Conservation (phyloP, 2,113 vertebrate genomes). For the Ctenodactylus gundi region DNA sequence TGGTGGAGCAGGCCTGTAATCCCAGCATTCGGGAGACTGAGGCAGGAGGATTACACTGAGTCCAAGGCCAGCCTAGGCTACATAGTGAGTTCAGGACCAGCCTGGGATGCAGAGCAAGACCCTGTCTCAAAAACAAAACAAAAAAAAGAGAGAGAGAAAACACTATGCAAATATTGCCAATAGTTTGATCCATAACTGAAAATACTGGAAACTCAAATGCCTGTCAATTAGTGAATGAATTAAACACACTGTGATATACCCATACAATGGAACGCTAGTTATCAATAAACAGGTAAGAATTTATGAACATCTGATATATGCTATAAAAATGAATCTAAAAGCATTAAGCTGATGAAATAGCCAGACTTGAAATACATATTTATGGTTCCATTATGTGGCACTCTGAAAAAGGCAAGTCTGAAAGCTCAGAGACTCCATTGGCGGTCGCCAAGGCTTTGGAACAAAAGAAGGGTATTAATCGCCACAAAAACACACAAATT, state of each 20-base stretch:
- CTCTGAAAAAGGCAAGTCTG: conserved; percentile 11
- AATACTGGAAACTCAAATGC: neutral
- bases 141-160: no score
- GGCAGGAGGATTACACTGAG: no score
- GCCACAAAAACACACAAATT: neutral
- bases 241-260: neutral
- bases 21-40: no score
- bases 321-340: neutral
- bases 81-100: no score
- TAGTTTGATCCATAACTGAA: neutral
- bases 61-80: no score
- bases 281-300: neutral
- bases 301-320: neutral
- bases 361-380: neutral
- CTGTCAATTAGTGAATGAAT: neutral
- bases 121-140: no score
- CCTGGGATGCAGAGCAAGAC: no score
- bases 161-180: neutral
- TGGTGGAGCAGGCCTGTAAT: no score
- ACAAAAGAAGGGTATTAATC: neutral
- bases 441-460: neutral
- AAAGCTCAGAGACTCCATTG: neutral
- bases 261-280: neutral
- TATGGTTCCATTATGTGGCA: neutral
- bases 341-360: neutral